Conservation (phyloP, 2,113 vertebrate species). For the Pristiophorus japonicus region DNA sequence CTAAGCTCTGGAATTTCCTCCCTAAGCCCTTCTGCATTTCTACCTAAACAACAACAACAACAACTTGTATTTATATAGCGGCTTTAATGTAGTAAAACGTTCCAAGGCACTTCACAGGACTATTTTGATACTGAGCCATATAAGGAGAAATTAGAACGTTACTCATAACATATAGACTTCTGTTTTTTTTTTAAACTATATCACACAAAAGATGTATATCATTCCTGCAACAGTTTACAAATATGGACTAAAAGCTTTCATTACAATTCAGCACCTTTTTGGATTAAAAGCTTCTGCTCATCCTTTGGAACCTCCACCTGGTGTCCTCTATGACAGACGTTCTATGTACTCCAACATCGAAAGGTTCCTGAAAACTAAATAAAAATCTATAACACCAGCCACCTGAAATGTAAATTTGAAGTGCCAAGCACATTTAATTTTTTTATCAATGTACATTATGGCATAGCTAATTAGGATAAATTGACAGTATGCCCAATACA, state of each 20-base stretch:
- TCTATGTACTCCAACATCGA: conserved; percentile 98
- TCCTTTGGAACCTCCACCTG: conserved; percentile 93
- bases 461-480: background rate
- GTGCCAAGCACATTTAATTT: background rate
- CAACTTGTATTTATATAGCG: too few relatives aligned
- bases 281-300: conserved; percentile 92
- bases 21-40: too few relatives aligned
- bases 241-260: background rate
- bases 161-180: background rate
- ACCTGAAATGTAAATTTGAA: background rate
- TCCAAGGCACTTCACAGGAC: too few relatives aligned
- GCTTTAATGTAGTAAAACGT: too few relatives aligned
- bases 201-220: background rate
- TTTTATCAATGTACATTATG: too few relatives aligned
- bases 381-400: background rate
- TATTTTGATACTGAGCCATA: too few relatives aligned
- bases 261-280: conserved; percentile 69
- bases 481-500: background rate
- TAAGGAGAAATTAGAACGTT: too few relatives aligned
- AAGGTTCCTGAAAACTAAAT: conserved; percentile 74
- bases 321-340: conserved; percentile 92
- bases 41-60: too few relatives aligned
- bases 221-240: background rate
- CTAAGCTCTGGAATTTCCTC: too few relatives aligned
- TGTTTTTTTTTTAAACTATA: background rate